Conservation (phyloP, 2,113 vertebrate species). For the Leptosomus discolor region DNA sequence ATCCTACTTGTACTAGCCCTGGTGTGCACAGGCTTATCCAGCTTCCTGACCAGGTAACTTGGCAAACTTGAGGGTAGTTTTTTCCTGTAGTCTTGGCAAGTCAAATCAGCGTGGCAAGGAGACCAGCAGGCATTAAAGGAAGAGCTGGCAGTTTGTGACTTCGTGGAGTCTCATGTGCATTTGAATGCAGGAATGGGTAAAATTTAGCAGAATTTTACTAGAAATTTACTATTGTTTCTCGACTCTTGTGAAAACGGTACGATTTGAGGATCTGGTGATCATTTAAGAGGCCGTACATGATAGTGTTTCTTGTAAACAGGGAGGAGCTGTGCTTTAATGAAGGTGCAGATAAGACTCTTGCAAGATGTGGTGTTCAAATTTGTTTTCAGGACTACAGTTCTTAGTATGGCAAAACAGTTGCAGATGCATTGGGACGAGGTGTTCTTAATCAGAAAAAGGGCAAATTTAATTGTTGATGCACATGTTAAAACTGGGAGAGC, state of each 20-base stretch:
- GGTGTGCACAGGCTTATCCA: neutral
- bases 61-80: neutral
- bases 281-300: neutral
- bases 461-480: neutral
- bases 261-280: neutral
- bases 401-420: neutral
- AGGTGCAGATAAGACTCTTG: neutral
- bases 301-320: neutral
- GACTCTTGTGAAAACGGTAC: neutral
- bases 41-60: neutral
- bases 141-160: neutral
- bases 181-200: neutral
- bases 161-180: accelerated
- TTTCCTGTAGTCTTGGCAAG: neutral
- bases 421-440: neutral
- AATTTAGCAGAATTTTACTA: neutral
- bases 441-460: neutral
- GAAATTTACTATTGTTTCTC: neutral
- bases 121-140: neutral
- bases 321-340: neutral
- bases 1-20: neutral
- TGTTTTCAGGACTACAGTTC: neutral
- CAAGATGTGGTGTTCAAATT: neutral
- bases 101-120: neutral
- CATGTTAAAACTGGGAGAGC: neutral